Evolutionary conservation across 1,140 invertebrate species (phyloP).

Genomic region (Drosophila grimshawi): DNA sequence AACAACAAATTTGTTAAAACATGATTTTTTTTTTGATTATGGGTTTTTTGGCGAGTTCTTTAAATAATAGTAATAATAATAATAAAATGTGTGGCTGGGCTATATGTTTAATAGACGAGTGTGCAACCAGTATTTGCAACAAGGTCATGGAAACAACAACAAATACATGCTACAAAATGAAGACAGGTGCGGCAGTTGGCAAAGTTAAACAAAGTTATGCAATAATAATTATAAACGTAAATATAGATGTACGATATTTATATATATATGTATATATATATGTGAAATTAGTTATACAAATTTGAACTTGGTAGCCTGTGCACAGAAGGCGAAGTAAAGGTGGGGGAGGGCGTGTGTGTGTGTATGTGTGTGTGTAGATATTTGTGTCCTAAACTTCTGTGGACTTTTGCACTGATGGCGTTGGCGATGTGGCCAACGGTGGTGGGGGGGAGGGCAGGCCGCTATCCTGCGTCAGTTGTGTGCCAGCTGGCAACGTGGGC

Average conservation of each 20-base stretch:
- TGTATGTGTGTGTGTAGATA: constrained; percentile 27
- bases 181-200: constrained; percentile 49
- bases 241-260: constrained; percentile 5
- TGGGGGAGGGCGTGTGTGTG: constrained; percentile 22
- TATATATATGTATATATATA: constrained; percentile 34
- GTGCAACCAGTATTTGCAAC: constrained; percentile 12
- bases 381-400: constrained; percentile 77
- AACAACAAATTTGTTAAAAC: constrained; percentile 1
- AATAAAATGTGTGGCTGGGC: constrained; percentile 12
- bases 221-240: constrained; percentile 28
- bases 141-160: constrained; percentile 51
- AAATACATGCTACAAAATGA: constrained; percentile 19
- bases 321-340: constrained; percentile 29
- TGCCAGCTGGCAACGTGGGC: constrained; percentile 37
- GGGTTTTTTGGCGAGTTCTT: constrained; percentile 12
- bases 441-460: constrained; percentile 79
- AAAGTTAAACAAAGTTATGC: constrained; percentile 45
- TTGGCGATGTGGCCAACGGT: constrained; percentile 77
- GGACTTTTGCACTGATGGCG: constrained; percentile 80
- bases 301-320: constrained; percentile 77
- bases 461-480: constrained; percentile 72
- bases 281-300: constrained; percentile 58
- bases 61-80: constrained; percentile 9
- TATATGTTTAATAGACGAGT: constrained; percentile 15
- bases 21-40: background rate